Percentiles rank a stretch among this genome's conserved stretches.
These are phyloP conservation scores for Cavia aperea DNA, from an alignment of 2,113 vertebrate species.

Conservation along the genomic window DNA sequence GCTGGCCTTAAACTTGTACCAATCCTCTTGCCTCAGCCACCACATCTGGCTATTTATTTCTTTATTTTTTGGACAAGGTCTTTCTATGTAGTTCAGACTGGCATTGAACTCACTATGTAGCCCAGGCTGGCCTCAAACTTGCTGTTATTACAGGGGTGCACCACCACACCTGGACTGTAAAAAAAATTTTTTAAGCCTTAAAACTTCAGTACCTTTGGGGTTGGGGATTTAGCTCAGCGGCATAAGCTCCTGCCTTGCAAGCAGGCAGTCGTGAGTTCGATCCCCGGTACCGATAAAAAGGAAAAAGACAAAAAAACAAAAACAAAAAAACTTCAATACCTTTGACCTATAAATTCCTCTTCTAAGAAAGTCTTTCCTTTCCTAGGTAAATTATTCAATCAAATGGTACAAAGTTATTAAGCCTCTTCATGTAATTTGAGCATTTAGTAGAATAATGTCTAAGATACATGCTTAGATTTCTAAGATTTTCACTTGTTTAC, in stretches of 20 bases:
- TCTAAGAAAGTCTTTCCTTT: background rate
- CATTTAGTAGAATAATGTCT: background rate
- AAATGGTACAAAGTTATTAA: background rate
- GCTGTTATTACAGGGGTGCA: background rate
- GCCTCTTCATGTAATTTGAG: background rate
- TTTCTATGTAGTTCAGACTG: background rate
- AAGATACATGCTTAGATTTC: too few relatives aligned
- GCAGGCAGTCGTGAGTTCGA: too few relatives aligned
- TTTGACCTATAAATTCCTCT: constrained; percentile 4
- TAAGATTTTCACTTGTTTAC: background rate
- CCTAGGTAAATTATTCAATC: background rate
- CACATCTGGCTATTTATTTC: background rate
- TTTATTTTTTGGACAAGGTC: background rate
- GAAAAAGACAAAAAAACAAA: too few relatives aligned
- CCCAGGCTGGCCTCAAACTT: background rate
- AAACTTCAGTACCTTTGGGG: background rate
- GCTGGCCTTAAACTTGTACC: background rate
- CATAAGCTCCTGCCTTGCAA: too few relatives aligned
- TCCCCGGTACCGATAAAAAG: too few relatives aligned
- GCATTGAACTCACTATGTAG: background rate
- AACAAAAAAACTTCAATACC: background rate
- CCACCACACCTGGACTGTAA: background rate
- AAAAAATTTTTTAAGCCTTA: constrained; percentile 9
- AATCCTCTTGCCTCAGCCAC: background rate
- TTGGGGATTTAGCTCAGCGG: too few relatives aligned